Evolutionary conservation across 2,888 invertebrate genomes (phyloP), one percentile per base, ranked within the genome.

Genomic region (Melanchra persicariae): DNA sequence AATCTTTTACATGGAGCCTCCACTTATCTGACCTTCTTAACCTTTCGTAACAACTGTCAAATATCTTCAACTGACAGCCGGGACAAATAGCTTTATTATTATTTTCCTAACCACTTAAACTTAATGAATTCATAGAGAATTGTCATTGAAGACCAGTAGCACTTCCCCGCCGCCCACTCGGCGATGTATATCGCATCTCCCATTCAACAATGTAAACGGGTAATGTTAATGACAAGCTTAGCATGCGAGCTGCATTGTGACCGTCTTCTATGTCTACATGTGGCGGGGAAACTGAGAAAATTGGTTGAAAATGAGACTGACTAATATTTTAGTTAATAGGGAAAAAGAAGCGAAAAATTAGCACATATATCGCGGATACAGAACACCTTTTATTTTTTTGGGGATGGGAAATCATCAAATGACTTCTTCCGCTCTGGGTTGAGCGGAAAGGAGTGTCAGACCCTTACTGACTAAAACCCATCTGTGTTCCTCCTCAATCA

Each of bases 211-310:
- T 57, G 77, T 71, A 63, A 77, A 81, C 68, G 49, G 49, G 72
- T 77, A 67, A 77, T 73, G 80, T 40, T 76, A 82, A 77, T 79
- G 82, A 70, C 68, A 43, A 62, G 67, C 74, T 85, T 88, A 80
- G 72, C 85, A 87, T 87, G 86, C 84, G 79, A 59, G 81, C 70
- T 65, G 81, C 79, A 82, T 73, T 78, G 72, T 77, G 57, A 47
- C 47, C 59, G 78, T 64, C 37, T 63, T 47, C 54, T 54, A 49
- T 58, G 49, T 51, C 34, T 61, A 67, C 37, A 51, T 58, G 77
- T 64, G 9, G 69, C 59, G 3, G 62, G 51, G 1, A 0, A 70
- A 49, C 8, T 17, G 9, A 10, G 7, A 10, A 34, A 1, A 2
- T 37, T 15, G 7, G 37, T 12, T 2, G 1, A 3, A n/a, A 4